Evolutionary conservation across 2,113 vertebrate genomes (phyloP), one percentile per base, ranked within the genome.

Genomic region (Phyllostomus hastatus): DNA sequence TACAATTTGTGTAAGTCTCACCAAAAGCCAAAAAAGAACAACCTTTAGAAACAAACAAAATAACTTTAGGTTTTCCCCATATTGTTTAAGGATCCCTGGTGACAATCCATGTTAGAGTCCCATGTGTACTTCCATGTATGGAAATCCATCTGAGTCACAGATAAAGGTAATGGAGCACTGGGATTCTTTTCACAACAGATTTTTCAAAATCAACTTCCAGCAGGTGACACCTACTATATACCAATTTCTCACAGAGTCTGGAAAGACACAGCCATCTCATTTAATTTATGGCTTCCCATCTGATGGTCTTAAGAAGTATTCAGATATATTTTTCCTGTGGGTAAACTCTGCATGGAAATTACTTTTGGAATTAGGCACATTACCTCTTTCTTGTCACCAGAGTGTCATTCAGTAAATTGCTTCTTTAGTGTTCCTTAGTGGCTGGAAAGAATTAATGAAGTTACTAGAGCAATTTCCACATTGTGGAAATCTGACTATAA

Each of bases 321-420:
- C 86, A 86, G 52, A 10, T 61, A 46, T 91, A 80, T 73, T 82
- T 96, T 94, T 92, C 81, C 67, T 89, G 19, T 91, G 91, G 73
- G 85, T 92, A 92, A 83, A 88, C 28, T 83, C 33, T 19, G 15
- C 26, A 15, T 85, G 66, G 78, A 94, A 97, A 94, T 95, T 97
- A 81, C 90, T 95, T 97, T 86, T 88, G 57, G 78, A 97, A 97
- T 97, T 96, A 91, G 88, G 54, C 86, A 89, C 48, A 83, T 91
- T 94, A 87, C 54, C 64, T 91, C 43, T 86, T 96, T 89, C 85
- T 93, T 80, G 54, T 80, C 88, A 94, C 85, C 64, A 87, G 64
- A 79, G 79, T 92, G 22, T 82, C 88, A 93, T 89, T 89, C 35
- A 88, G 82, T 85, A 83, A 83, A 85, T 85, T 88, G 46, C 46